Base-by-base conservation (phyloP, 2,113 vertebrate genomes). In the Lophura nycthemera region DNA sequence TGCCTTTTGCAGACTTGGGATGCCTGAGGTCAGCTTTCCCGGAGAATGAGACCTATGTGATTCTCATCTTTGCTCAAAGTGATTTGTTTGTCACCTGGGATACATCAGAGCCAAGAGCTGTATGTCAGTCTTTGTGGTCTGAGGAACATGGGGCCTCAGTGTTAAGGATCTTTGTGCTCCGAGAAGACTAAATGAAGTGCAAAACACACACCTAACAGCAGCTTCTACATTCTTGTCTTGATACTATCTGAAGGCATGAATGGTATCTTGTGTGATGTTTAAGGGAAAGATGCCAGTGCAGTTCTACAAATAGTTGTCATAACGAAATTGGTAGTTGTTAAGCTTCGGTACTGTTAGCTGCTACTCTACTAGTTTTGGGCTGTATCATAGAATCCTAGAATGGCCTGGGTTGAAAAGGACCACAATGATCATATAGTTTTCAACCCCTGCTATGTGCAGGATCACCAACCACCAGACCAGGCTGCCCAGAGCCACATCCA, bases 41-140 rank as follows among this genome's bases (percentile, higher is more conserved):
- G 10, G 60, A 38, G 69, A 45, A 36, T 0, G 1, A 78, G 52
- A 52, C 30, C 64, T 59, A n/a, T 4, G 22, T 0, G 1, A 43
- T 73, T 38, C 38, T 92, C 74, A 17, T 36, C 56, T 79, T 81
- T 90, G 47, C 54, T 81, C 36, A 36, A 2, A 45, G 57, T 69
- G 47, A 60, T 75, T 88, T 86, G 40, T 80, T 79, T 61, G 32
- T 74, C 76, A 71, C 7, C 13, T 14, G 8, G 67, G 57, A 24
- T 61, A 34, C 36, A 27, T 32, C 43, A 66, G 40, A 88, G 50
- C 36, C 75, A 69, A 42, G 52, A 77, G 42, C 3, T 90, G 48
- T 59, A 24, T 52, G 66, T 66, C 24, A 29, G 21, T 52, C 45
- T 86, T 17, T 16, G 0, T 50, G 1, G 16, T 64, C 16, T 30